A percentile compares a stretch with the other conserved stretches of the same genome.
Evolutionary conservation across 2,888 invertebrate species (phyloP).

Genomic region (Augiades crinisus): DNA sequence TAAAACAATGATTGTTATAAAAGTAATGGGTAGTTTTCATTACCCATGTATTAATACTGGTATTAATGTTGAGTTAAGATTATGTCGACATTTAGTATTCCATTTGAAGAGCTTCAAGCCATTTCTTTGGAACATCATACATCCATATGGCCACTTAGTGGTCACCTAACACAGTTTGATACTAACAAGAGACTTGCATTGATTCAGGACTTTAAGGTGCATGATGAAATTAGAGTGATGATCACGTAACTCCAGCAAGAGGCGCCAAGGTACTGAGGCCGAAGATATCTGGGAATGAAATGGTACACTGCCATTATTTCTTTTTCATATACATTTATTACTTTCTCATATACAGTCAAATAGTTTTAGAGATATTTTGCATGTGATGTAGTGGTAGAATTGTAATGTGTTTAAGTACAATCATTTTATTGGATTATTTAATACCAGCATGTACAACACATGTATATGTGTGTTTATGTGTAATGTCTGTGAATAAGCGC

Average conservation of each 20-base stretch:
- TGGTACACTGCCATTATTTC: conserved; percentile 65
- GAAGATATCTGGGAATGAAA: conserved; percentile 75
- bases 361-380: no score
- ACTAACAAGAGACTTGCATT: conserved; percentile 72
- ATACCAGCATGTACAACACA: no score
- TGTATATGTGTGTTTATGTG: no score
- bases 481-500: no score
- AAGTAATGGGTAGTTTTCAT: no score
- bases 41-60: no score
- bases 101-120: not conserved
- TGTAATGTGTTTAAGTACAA: no score
- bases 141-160: conserved; percentile 24
- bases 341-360: no score
- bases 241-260: conserved; percentile 51
- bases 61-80: no score
- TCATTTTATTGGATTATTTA: no score
- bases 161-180: conserved; percentile 39
- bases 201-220: conserved; percentile 75
- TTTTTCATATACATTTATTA: conserved; percentile 23
- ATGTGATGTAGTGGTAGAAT: no score
- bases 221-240: conserved; percentile 67
- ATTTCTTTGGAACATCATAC: conserved; percentile 20
- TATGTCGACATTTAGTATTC: not conserved
- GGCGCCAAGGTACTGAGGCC: conserved; percentile 47
- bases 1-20: no score